A percentile compares a stretch with the other conserved stretches of the same genome.
Evolutionary conservation across 2,113 vertebrate species (phyloP).

Genomic region (Dipodomys ordii): DNA sequence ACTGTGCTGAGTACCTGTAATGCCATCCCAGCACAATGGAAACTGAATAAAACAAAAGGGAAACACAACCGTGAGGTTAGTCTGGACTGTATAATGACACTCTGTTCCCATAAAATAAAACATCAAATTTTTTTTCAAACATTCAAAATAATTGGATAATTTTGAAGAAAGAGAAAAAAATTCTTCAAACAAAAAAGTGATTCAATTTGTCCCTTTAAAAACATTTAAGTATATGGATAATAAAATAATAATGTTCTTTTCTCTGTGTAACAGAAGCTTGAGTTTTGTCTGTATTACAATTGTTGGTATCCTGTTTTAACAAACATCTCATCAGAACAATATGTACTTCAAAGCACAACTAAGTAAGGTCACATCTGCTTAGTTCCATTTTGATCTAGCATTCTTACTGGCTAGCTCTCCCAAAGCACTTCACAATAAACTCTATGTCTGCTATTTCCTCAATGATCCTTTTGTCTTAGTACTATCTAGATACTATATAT

Average conservation of each 20-base stretch:
- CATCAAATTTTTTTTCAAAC: conserved; percentile 40
- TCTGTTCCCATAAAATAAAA: background rate
- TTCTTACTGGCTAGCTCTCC: conserved; percentile 7
- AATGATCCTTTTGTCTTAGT: conserved; percentile 1
- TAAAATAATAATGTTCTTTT: conserved; percentile 21
- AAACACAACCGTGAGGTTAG: no score
- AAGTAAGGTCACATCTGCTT: conserved; percentile 33
- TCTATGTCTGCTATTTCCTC: conserved; percentile 22
- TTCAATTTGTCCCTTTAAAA: conserved; percentile 18
- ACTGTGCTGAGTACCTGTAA: no score
- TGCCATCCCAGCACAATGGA: no score
- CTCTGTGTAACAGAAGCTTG: conserved; percentile 27
- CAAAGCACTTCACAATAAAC: conserved; percentile 17
- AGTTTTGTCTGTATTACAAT: conserved; percentile 8
- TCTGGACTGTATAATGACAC: no score
- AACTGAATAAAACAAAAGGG: no score
- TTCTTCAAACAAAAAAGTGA: background rate
- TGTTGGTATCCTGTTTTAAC: conserved; percentile 37
- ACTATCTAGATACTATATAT: conserved; percentile 16
- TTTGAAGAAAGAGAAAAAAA: conserved; percentile 12
- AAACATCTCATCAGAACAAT: conserved; percentile 54
- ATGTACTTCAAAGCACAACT: conserved; percentile 25
- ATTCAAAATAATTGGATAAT: conserved; percentile 3
- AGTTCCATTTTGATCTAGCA: conserved; percentile 15
- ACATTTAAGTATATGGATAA: conserved; percentile 26